Percentiles rank a stretch among this genome's conserved stretches.
Evolutionary conservation across 2,888 invertebrate genomes (phyloP).

Genomic region (Neoitamus cyanurus): DNA sequence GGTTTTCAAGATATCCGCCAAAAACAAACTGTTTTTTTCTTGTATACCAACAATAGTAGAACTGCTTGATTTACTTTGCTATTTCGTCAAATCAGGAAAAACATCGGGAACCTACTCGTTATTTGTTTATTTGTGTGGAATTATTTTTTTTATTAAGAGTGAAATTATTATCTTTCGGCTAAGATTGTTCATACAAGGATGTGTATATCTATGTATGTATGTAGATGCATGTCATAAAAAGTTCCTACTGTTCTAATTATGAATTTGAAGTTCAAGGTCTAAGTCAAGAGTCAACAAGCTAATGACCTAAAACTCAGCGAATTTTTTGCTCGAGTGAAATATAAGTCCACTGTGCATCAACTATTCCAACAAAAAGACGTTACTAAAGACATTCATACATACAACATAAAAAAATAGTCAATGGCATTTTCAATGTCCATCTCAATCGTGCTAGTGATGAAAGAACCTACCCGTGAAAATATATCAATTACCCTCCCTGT

Average conservation of each 20-base stretch:
- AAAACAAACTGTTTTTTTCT: no score
- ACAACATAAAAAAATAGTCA: no score
- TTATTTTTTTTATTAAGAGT: no score
- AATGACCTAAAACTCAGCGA: background rate
- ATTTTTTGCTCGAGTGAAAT: background rate
- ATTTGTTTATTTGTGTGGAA: no score
- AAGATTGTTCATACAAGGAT: no score
- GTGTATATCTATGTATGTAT: background rate
- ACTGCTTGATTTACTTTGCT: no score
- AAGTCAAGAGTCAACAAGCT: background rate
- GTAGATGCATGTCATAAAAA: background rate
- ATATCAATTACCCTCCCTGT: background rate
- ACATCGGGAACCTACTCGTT: no score
- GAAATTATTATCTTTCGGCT: no score
- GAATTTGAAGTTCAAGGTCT: background rate
- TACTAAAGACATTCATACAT: background rate
- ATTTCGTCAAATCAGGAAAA: no score
- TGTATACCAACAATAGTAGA: no score
- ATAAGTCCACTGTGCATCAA: background rate
- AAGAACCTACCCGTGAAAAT: background rate
- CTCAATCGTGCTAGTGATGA: background rate
- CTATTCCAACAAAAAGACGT: background rate
- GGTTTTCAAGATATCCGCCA: no score
- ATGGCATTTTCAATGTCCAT: background rate
- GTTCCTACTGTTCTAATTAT: background rate